Base-by-base conservation (phyloP, 2,113 vertebrate genomes). In the Sphaerodactylus townsendi region DNA sequence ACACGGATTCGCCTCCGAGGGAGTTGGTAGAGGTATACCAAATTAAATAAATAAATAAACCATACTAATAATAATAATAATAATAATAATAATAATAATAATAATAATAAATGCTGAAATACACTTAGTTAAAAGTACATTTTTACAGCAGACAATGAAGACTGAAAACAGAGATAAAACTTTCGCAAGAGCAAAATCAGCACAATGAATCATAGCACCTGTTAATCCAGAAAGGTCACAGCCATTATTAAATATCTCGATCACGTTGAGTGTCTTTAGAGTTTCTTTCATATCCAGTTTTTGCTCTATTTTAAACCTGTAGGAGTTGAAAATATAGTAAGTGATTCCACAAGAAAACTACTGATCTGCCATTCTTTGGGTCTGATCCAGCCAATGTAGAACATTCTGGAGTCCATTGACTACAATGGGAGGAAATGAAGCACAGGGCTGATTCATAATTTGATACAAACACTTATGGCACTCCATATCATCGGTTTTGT, bases 191-290 rank as follows among this genome's bases (percentile, higher is more conserved):
- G 85, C 70, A 89, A 86, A 70, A 85, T 59, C 81, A 85, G 70
- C 79, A 86, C 69, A 86, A 83, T 77, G 83, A 81, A 85, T 74
- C 78, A 81, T 15, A 87, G 21, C 90, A 96, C 95, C 94, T 95
- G 95, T 90, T 87, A 95, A 93, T 89, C 95, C 95, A 68, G 94
- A 95, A 90, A 96, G 95, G 84, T 95, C 90, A 86, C 91, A 93
- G 69, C 91, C 92, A 83, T 75, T 69, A 81, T 81, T 90, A 88
- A 96, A 95, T 85, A 96, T 92, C 82, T 95, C 93, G 15, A 93
- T 95, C 70, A 95, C 35, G 28, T 94, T 95, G 84, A 96, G 83
- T 48, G 86, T 81, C 82, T 86, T 53, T n/a, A 95, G 86, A 85
- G 86, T 83, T 73, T 92, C 83, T 89, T 95, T 93, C 81, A 96